Evolutionary conservation across 35 echinoderm and acorn worm species (phyloP).

Genomic region (Eucidaris tribuloides): DNA sequence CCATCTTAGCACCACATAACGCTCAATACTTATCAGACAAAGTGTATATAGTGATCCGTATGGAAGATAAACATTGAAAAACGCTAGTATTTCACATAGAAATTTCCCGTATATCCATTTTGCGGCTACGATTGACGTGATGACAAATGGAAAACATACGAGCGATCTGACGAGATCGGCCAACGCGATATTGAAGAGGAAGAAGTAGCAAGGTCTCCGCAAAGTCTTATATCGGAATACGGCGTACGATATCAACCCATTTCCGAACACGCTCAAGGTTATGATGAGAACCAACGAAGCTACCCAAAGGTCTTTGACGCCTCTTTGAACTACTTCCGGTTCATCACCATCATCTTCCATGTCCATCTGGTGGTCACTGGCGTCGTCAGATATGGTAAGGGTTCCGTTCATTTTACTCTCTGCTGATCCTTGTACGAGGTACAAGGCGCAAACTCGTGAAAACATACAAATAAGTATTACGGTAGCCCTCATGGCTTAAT

Average conservation of each 20-base stretch:
- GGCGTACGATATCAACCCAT: constrained; percentile 60
- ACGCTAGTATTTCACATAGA: constrained; percentile 89
- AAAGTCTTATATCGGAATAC: constrained; percentile 66
- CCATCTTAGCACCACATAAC: constrained; percentile 85
- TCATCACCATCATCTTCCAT: not conserved
- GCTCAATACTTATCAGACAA: constrained; percentile 79
- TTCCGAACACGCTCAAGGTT: constrained; percentile 76
- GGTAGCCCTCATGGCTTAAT: too few species aligned
- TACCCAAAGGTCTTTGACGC: constrained; percentile 63
- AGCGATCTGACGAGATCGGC: constrained; percentile 79
- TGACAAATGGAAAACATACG: constrained; percentile 74
- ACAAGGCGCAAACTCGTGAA: constrained; percentile 7
- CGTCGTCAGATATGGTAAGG: not conserved
- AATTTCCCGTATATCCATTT: constrained; percentile 77
- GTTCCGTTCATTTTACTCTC: not conserved
- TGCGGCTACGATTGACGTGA: constrained; percentile 59
- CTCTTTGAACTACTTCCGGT: constrained; percentile 15
- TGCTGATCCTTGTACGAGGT: not conserved
- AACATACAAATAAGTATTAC: not conserved
- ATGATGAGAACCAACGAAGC: constrained; percentile 71
- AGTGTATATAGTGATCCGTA: constrained; percentile 84
- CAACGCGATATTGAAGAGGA: constrained; percentile 90
- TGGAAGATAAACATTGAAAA: constrained; percentile 95
- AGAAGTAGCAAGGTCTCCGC: constrained; percentile 86
- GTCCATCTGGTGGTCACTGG: not conserved